Evolutionary conservation across 2,113 vertebrate species (phyloP).

Genomic region (Nothoprocta pentlandii): DNA sequence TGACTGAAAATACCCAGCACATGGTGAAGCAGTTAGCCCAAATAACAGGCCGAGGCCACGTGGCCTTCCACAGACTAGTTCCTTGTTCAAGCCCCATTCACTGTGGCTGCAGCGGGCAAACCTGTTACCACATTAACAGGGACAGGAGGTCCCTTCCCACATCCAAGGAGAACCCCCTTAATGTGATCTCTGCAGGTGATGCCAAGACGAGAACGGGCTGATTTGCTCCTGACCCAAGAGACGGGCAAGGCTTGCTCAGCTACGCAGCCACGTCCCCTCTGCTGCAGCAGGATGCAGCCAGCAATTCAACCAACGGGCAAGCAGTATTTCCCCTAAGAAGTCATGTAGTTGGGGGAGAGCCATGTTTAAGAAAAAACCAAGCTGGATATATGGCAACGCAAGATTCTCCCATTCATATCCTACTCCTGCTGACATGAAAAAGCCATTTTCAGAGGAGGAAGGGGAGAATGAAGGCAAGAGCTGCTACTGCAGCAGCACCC

Average conservation of each 20-base stretch:
- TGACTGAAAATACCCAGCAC: neutral
- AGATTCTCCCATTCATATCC: neutral
- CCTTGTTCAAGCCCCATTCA: neutral
- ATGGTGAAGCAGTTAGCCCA: neutral
- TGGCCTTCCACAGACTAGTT: neutral
- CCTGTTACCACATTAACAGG: neutral
- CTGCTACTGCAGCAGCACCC: neutral
- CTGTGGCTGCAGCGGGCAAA: neutral
- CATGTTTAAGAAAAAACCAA: neutral
- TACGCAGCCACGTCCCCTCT: neutral
- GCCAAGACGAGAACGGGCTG: neutral
- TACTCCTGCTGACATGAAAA: neutral
- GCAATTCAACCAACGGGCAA: neutral
- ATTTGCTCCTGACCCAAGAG: neutral
- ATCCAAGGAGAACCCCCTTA: neutral
- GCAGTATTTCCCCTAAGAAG: neutral
- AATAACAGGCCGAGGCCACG: neutral
- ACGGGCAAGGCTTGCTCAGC: fast-evolving
- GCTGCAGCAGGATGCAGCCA: neutral
- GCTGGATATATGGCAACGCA: fast-evolving
- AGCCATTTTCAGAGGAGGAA: neutral
- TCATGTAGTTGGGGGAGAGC: neutral
- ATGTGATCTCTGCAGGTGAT: neutral
- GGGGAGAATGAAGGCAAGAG: neutral
- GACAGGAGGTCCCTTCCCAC: neutral